Evolutionary conservation across 2,113 vertebrate genomes (phyloP).

Genomic region (Cyanistes caeruleus): DNA sequence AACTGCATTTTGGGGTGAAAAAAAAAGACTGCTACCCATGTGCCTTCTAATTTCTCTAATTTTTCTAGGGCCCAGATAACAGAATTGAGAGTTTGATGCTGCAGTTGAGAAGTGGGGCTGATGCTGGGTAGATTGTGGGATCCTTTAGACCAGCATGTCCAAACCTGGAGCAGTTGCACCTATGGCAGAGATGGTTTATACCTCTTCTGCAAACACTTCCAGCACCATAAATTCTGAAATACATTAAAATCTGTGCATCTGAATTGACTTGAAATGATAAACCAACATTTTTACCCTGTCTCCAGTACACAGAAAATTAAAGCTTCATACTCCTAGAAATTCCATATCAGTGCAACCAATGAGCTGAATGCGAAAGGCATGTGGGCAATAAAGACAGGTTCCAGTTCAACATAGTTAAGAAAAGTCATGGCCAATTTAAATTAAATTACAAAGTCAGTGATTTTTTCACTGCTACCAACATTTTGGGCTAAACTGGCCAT

Average conservation of each 20-base stretch:
- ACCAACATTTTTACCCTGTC: neutral
- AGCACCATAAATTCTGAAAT: neutral
- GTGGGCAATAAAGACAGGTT: neutral
- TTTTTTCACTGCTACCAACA: neutral
- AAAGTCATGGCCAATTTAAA: neutral
- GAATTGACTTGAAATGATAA: neutral
- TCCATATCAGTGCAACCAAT: rapidly evolving
- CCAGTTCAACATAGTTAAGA: neutral
- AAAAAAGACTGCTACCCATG: rapidly evolving
- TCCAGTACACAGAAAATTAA: neutral
- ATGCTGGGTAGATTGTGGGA: neutral
- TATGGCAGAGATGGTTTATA: neutral
- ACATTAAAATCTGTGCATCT: neutral
- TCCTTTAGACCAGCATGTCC: neutral
- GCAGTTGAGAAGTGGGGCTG: neutral
- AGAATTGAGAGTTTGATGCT: neutral
- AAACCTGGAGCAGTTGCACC: neutral
- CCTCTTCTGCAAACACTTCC: neutral
- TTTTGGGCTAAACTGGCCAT: neutral
- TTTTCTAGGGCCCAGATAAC: neutral
- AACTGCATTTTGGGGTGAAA: neutral
- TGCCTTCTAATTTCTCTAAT: neutral
- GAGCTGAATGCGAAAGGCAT: neutral
- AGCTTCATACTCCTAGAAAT: neutral
- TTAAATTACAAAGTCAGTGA: neutral